Conservation (phyloP, 2,797 vertebrate genomes). For the Danio choprae region DNA sequence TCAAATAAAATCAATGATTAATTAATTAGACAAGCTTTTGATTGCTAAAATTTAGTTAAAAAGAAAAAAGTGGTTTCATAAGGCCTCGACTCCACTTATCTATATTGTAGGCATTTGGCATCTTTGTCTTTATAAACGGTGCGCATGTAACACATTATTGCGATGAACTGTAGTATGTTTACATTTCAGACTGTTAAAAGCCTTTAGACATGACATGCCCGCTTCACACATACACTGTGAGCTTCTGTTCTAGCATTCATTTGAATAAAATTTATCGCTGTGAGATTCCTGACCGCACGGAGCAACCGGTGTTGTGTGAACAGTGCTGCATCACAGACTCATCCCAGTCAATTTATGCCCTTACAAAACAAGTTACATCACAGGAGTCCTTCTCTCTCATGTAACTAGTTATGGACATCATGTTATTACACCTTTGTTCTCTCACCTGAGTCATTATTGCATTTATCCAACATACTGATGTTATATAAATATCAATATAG, state of each 20-base stretch:
- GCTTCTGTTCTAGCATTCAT: background rate
- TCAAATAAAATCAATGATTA: too few species aligned
- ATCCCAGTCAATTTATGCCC: background rate
- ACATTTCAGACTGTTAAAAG: conserved; percentile 16
- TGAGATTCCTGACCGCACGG: conserved; percentile 15
- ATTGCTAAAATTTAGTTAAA: too few species aligned
- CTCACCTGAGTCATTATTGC: background rate
- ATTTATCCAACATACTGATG: background rate
- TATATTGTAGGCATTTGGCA: background rate
- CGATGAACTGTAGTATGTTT: conserved; percentile 7
- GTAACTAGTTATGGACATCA: background rate
- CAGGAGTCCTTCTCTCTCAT: background rate
- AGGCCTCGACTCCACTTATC: background rate
- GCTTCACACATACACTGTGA: conserved; percentile 7
- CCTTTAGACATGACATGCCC: conserved; percentile 13
- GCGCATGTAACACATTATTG: background rate
- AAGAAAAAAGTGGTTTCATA: too few species aligned
- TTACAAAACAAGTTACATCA: conserved; percentile 25
- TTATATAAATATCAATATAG: background rate
- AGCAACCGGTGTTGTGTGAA: background rate
- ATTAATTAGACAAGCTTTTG: too few species aligned
- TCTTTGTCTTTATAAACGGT: background rate
- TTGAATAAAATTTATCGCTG: conserved; percentile 5
- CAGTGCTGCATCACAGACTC: background rate
- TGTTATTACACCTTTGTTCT: conserved; percentile 12